Evolutionary conservation across 2,113 vertebrate genomes (phyloP), one percentile per base, ranked within the genome.

Genomic region (Petroica traversi): DNA sequence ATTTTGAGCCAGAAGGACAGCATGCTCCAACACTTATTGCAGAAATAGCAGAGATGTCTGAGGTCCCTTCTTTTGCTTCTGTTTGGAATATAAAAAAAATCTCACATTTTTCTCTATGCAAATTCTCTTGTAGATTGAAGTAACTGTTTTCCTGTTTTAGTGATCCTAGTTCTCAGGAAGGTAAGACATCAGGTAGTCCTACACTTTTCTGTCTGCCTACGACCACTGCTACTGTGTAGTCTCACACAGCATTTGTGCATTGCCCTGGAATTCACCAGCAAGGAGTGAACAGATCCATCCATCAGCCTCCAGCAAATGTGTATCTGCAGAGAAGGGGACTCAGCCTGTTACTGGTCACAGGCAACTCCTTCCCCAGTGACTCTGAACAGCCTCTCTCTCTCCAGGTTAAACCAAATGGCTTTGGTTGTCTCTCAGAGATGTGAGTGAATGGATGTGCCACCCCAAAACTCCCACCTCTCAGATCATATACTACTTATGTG

Each of bases 271-370:
- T 64, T 52, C 28, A 54, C 19, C 40, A 52, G 16, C 51, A 82
- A 12, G 33, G 28, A 64, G 62, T 0, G 1, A 67, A 74, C 0
- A 2, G 16, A 51, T 22, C 8, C 8, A 26, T n/a, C n/a, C 36
- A 38, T 19, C 33, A 45, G n/a, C 15, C 38, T 72, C 61, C 45
- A 81, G 40, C 5, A 78, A 74, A 75, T 9, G 11, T 34, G 8
- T 77, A 54, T 55, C 48, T 3, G 2, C n/a, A 81, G 73, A 59
- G 46, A 63, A 40, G 12, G 62, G 26, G 25, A 72, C 11, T 31
- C 17, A 5, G 5, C 24, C 49, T 68, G 14, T 45, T 40, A 24
- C 26, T 67, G 57, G 13, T 49, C 48, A 33, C 26, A 33, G 31
- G 31, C 23, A 75, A 36, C 14, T 61, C 26, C 41, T 74, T 93